Base-by-base conservation (phyloP, 2,113 vertebrate genomes). In the Merops nubicus region DNA sequence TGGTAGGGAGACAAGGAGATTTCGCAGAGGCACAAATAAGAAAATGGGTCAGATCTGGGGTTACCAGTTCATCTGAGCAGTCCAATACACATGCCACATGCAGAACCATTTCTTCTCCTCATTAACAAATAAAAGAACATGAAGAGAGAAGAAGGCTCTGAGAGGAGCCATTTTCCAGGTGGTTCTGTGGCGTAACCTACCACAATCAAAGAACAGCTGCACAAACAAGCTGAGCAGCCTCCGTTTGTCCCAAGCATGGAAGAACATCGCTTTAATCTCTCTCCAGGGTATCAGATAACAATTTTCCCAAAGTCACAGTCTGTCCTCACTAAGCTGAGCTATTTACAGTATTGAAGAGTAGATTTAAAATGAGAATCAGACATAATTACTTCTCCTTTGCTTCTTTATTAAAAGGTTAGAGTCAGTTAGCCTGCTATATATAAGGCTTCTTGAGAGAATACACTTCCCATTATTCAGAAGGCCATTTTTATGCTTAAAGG, bases 191-290 rank as follows among this genome's bases (percentile, higher is more conserved):
- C 69, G 12, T 34, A 50, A 67, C 23, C 28, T 62, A 31, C 42
- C 1, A 0, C 51, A 77, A 0, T n/a, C n/a, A 53, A 79, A 36
- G 38, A 85, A 34, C 0, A 4, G 42, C 59, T 73, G 26, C 68
- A 74, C 31, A 95, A 96, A 17, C 40, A 28, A 33, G 26, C n/a
- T 88, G 53, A 90, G 57, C 57, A 68, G 43, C 51, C 48, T 60
- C 15, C 16, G 2, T 43, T 92, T 79, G 53, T 75, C 65, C 29
- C 43, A 70, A 2, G 47, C 31, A 5, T 48, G 43, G 59, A 82
- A 56, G 38, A 91, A 43, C 9, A n/a, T 26, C 14, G 2, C 62
- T 78, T 47, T 60, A 26, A 12, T 72, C 53, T 79, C 79, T 63
- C 73, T 69, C 28, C 28, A 40, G 21, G 15, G 7, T 40, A 8